These are phyloP conservation scores for Trachemys scripta DNA, from an alignment of 2,113 vertebrate genomes.

Conservation along the genomic window DNA sequence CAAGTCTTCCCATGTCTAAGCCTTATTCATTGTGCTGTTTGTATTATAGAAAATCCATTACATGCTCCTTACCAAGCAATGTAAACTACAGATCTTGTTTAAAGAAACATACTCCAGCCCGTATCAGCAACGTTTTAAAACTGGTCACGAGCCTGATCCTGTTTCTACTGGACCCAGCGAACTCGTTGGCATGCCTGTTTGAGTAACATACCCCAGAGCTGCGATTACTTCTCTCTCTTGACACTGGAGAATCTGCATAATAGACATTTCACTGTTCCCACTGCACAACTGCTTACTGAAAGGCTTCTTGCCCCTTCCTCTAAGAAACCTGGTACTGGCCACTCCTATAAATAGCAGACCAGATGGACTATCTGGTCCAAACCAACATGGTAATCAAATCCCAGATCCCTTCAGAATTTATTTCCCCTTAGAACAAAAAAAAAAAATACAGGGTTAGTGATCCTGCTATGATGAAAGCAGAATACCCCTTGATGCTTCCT, in stretches of 20 bases:
- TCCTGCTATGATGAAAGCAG: neutral
- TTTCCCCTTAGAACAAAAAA: neutral
- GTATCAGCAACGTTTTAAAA: neutral
- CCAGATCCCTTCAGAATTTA: neutral
- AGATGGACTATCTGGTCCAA: neutral
- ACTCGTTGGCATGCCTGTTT: neutral
- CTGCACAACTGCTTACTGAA: neutral
- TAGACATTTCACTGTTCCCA: rapidly evolving
- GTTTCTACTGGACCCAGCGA: neutral
- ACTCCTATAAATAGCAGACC: rapidly evolving
- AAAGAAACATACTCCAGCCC: neutral
- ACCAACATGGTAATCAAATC: rapidly evolving
- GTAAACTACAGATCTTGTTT: neutral
- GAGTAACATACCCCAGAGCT: rapidly evolving
- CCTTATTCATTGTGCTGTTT: neutral
- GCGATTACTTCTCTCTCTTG: neutral
- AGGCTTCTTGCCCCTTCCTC: rapidly evolving
- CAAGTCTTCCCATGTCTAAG: neutral
- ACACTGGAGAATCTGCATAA: neutral
- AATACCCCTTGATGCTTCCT: neutral
- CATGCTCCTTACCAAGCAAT: neutral
- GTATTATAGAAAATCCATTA: neutral
- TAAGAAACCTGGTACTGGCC: neutral
- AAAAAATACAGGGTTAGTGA: neutral
- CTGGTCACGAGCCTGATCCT: neutral